These are phyloP conservation scores for Porites divaricata DNA, from an alignment of 92 coral and sea anemone species.

Conservation along the genomic window DNA sequence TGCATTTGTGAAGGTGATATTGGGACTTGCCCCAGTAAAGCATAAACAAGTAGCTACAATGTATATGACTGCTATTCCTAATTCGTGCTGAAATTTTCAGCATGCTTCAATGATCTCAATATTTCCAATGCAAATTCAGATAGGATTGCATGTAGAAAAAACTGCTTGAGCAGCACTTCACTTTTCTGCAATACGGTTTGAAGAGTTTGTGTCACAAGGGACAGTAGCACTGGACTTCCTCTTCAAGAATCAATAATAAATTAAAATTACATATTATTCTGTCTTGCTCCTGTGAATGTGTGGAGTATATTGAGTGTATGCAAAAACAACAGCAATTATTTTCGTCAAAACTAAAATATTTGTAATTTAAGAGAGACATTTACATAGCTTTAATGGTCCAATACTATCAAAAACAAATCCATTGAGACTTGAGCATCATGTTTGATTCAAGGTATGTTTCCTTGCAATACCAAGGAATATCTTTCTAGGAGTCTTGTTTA, in stretches of 20 bases:
- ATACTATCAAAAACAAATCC: neutral
- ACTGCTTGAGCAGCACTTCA: neutral
- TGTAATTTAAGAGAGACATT: too few species aligned
- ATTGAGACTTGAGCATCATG: neutral
- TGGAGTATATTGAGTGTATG: too few species aligned
- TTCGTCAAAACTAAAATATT: too few species aligned
- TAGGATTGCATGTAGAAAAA: neutral
- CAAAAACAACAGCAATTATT: too few species aligned
- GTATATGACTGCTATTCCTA: neutral
- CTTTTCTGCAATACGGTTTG: neutral
- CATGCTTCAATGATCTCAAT: conserved; percentile 17
- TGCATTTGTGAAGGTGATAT: neutral
- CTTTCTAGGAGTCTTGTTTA: neutral
- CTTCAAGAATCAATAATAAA: neutral
- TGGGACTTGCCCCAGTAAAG: neutral
- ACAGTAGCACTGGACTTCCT: neutral
- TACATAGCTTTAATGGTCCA: neutral
- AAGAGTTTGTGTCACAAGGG: neutral
- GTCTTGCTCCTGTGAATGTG: too few species aligned
- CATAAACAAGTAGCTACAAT: neutral
- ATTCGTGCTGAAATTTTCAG: neutral
- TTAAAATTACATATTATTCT: too few species aligned
- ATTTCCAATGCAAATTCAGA: conserved; percentile 30
- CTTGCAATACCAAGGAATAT: neutral
- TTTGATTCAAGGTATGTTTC: conserved; percentile 12